Percentiles rank a stretch among this genome's conserved stretches.
phyloP scores from a whole-genome alignment of 1,140 invertebrate genomes.

The Caenorhabditis remanei region DNA sequence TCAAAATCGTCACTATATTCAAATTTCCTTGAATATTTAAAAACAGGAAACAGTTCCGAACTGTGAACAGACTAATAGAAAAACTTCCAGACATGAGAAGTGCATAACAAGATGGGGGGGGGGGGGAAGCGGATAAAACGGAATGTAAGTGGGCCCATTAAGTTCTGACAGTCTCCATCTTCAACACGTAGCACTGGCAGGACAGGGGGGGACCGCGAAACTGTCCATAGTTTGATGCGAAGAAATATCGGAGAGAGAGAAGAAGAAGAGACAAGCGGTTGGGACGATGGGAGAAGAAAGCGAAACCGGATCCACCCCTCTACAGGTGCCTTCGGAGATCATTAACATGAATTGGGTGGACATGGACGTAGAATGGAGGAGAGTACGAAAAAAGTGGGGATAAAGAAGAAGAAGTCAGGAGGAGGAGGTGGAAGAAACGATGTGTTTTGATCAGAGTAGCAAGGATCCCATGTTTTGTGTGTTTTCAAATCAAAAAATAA shows the following conservation, averaged over 20 bases:
- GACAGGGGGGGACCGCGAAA: background rate
- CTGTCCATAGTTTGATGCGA: conserved; percentile 42
- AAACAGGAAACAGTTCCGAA: too few relatives aligned
- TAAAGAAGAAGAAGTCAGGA: background rate
- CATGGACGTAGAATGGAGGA: background rate
- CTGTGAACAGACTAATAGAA: too few relatives aligned
- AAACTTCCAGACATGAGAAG: too few relatives aligned
- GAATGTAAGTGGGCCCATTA: background rate
- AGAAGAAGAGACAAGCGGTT: background rate
- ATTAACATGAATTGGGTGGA: conserved; percentile 38
- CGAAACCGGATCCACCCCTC: conserved; percentile 20
- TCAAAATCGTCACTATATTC: too few relatives aligned
- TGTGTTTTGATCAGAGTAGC: conserved; percentile 41
- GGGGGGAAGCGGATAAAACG: too few relatives aligned
- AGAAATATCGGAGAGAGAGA: background rate
- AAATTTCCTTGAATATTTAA: too few relatives aligned
- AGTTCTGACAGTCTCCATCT: background rate
- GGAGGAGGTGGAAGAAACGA: background rate
- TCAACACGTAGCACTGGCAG: too few relatives aligned
- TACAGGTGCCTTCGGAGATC: conserved; percentile 42
- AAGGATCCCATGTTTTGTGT: background rate
- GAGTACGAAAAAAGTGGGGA: background rate
- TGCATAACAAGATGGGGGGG: too few relatives aligned
- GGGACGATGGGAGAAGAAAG: background rate
- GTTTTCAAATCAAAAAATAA: background rate